A percentile compares a stretch with the other conserved stretches of the same genome.
Conservation (phyloP, 2,888 invertebrate species). For the Leptopilina drosophilae region DNA sequence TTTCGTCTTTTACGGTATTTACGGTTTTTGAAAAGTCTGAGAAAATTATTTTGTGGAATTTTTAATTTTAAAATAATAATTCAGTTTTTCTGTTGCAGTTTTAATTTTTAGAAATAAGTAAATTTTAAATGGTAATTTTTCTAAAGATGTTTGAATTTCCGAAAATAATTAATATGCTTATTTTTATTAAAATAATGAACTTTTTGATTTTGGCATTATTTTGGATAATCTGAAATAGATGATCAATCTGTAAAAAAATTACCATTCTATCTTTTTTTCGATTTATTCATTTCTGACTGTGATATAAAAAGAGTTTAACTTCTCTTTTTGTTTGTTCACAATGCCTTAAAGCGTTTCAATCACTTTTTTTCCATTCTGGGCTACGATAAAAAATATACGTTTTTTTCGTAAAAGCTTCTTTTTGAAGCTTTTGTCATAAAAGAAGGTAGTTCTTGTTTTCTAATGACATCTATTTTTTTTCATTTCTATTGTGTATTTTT, state of each 20-base stretch:
- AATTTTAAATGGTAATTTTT: too few relatives aligned
- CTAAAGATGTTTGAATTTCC: too few relatives aligned
- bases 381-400: too few relatives aligned
- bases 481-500: neutral
- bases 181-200: neutral
- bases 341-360: neutral
- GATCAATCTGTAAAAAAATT: conserved; percentile 5
- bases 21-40: neutral
- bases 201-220: neutral
- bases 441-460: too few relatives aligned
- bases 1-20: too few relatives aligned
- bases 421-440: too few relatives aligned
- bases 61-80: too few relatives aligned
- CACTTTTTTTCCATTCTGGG: too few relatives aligned
- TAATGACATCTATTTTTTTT: neutral
- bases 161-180: too few relatives aligned
- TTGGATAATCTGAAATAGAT: neutral
- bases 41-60: neutral
- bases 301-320: neutral
- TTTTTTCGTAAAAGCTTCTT: too few relatives aligned
- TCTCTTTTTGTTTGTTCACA: neutral
- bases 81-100: too few relatives aligned
- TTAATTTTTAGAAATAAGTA: too few relatives aligned
- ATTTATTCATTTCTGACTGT: conserved; percentile 3
- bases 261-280: neutral